Base-by-base conservation (phyloP, 2,113 vertebrate genomes). In the Bucco capensis region DNA sequence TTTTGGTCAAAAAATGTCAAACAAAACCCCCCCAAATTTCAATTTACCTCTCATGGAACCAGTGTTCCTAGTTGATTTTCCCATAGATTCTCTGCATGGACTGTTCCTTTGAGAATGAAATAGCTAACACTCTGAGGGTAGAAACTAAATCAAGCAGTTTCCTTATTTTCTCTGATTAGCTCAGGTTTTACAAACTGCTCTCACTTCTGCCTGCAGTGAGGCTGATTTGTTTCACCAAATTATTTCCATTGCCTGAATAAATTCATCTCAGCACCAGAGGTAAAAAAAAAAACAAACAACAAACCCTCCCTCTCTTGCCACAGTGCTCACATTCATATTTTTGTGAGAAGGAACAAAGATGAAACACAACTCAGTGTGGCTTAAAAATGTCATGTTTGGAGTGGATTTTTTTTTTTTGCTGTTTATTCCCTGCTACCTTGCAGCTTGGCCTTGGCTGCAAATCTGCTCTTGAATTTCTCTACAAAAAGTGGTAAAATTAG, bases 161-260 rank as follows among this genome's bases (percentile, higher is more conserved):
- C 74, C 69, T 86, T 91, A 62, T 71, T 91, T 91, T 64, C 28
- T 70, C 44, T 83, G 64, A 49, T 31, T 77, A 38, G 17, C 14
- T 62, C 62, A 62, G 33, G 24, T 46, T 94, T 92, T 89, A 89
- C 62, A 80, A 90, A 83, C 44, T 77, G 31, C n/a, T 77, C 94
- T 91, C 27, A 58, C 60, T 92, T 94, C 90, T 72, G 35, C 37
- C 31, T 86, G 40, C 83, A 90, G 46, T 91, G 67, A 92, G 24
- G 27, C 14, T 75, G 92, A 80, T 91, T 91, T 88, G 13, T 81
- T 90, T 90, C 65, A 69, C 21, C 85, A 77, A 72, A 81, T 60
- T 71, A 78, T 92, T 92, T 92, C 82, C 19, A 47, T 92, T 86
- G 83, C 46, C 75, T 73, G 19, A 83, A 83, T 78, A 8, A 86